phyloP scores from a whole-genome alignment of 2,113 vertebrate species.

The Melanerpes aurifrons region DNA sequence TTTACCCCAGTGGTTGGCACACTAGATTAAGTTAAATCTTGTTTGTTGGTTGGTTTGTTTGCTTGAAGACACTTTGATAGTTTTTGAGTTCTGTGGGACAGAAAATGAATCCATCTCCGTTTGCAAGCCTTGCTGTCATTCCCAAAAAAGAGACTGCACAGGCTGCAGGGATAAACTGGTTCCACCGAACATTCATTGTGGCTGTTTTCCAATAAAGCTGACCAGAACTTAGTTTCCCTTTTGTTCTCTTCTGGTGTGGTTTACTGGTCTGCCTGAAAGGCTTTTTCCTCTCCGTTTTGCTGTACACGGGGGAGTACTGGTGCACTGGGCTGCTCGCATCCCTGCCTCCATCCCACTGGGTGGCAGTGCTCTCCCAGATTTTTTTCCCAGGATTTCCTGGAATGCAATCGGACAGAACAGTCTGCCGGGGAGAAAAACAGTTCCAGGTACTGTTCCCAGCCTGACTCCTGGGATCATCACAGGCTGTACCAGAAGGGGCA shows the following conservation, averaged over 20 bases:
- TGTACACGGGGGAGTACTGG: background rate
- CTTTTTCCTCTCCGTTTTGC: fast-evolving
- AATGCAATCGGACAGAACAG: background rate
- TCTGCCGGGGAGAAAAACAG: background rate
- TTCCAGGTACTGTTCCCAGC: slow-evolving; percentile 27
- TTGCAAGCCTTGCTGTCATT: slow-evolving; percentile 11
- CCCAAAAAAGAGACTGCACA: background rate
- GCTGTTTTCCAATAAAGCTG: slow-evolving; percentile 48
- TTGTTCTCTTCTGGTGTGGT: background rate
- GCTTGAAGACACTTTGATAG: background rate
- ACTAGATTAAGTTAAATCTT: slow-evolving; percentile 3
- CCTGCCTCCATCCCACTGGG: background rate
- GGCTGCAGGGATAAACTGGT: background rate
- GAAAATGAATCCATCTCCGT: background rate
- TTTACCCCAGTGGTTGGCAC: background rate
- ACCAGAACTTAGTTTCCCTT: background rate
- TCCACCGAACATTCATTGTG: background rate
- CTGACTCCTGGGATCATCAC: background rate
- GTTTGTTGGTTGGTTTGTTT: background rate
- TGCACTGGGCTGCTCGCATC: background rate
- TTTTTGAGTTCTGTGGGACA: background rate
- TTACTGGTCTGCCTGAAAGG: background rate
- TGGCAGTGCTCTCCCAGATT: slow-evolving; percentile 25
- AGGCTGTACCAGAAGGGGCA: background rate
- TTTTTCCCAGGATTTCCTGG: slow-evolving; percentile 18